phyloP scores from a whole-genome alignment of 2,797 vertebrate species.

The Onychomys leucogaster region DNA sequence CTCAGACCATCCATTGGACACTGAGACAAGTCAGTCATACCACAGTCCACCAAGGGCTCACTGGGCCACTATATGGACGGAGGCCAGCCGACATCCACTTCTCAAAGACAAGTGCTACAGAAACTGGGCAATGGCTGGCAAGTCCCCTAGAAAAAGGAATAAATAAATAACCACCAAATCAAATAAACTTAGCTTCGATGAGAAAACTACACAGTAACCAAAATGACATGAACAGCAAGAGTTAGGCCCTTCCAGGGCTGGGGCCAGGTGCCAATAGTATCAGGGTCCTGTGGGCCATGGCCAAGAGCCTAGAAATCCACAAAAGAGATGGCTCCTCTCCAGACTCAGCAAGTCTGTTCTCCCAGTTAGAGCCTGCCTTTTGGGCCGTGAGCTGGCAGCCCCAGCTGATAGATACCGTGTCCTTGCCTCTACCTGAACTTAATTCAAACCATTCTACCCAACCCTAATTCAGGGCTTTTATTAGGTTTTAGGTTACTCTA shows the following conservation, averaged over 20 bases:
- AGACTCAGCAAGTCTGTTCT: slow-evolving; percentile 84
- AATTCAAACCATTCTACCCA: slow-evolving; percentile 91
- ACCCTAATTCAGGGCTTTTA: slow-evolving; percentile 89
- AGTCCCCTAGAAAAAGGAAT: background rate
- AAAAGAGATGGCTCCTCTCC: slow-evolving; percentile 67
- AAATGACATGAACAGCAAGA: background rate
- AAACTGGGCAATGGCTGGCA: background rate
- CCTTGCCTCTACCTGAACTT: slow-evolving; percentile 90
- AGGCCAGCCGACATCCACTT: background rate
- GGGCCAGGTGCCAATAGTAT: background rate
- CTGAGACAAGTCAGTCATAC: background rate
- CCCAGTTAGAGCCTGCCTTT: slow-evolving; percentile 84
- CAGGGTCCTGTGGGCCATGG: background rate
- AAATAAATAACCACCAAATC: background rate
- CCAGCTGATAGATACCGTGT: slow-evolving; percentile 84
- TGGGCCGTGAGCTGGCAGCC: slow-evolving; percentile 80
- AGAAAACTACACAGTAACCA: slow-evolving; percentile 11
- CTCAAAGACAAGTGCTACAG: background rate
- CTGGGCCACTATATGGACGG: background rate
- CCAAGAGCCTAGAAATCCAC: background rate
- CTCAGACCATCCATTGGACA: background rate
- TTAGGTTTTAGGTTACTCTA: slow-evolving; percentile 90
- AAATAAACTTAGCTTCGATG: background rate
- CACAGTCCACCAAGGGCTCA: background rate
- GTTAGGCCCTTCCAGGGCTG: background rate